Evolutionary conservation across 2,113 vertebrate genomes (phyloP).

Genomic region (Amazona guildingii): DNA sequence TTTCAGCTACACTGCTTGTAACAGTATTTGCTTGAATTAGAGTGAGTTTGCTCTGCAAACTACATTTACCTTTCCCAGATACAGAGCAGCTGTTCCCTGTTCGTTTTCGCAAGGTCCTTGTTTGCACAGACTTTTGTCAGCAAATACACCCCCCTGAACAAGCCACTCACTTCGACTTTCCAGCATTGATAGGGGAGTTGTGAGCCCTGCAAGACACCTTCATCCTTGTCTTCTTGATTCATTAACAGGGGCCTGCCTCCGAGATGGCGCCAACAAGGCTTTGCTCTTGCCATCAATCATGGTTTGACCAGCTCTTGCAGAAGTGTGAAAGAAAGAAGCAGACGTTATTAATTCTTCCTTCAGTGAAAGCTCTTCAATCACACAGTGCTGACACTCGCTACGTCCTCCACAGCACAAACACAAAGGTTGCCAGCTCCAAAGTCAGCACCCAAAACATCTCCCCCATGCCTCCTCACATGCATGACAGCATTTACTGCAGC

Average conservation of each 20-base stretch:
- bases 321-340: conserved; percentile 33
- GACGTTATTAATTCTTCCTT: conserved; percentile 24
- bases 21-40: conserved; percentile 79
- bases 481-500: not conserved
- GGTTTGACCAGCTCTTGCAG: not conserved
- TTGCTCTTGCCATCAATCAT: conserved; percentile 66
- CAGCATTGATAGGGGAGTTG: conserved; percentile 16
- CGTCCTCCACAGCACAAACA: not conserved
- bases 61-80: conserved; percentile 63
- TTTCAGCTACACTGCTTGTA: conserved; percentile 58
- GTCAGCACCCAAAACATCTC: not conserved
- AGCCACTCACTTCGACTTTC: conserved; percentile 40
- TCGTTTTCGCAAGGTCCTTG: conserved; percentile 55
- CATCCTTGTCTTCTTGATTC: conserved; percentile 30
- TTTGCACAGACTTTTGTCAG: conserved; percentile 75
- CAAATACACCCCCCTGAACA: conserved; percentile 72
- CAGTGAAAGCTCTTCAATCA: conserved; percentile 6
- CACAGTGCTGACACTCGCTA: not conserved
- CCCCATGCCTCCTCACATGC: not conserved
- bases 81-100: conserved; percentile 74
- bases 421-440: not conserved
- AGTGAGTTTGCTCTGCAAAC: conserved; percentile 77
- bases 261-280: conserved; percentile 61
- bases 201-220: conserved; percentile 44
- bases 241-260: conserved; percentile 15